Base-by-base conservation (phyloP, 2,113 vertebrate species). In the Oryzias curvinotus region DNA sequence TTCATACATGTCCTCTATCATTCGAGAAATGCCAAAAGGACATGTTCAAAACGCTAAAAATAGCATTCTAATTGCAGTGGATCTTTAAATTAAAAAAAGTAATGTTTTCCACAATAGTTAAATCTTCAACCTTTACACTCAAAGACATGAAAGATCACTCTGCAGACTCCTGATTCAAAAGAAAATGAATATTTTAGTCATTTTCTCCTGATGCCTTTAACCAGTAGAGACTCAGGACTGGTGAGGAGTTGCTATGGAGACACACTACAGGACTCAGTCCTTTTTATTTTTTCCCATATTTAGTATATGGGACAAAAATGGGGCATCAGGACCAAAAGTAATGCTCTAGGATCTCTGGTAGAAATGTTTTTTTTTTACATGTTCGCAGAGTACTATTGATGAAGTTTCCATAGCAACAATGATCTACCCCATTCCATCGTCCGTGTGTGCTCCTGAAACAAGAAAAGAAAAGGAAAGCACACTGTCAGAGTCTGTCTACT, bases 21-120 rank as follows among this genome's bases (percentile, higher is more conserved):
- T 12, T 10, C 3, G 7, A 36, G 12, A 36, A 36, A 36, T 3
- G 36, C 8, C 36, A 36, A 2, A 36, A 36, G 6, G 10, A 36
- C 30, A 2, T 36, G 8, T 7, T 36, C 10, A 36, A 36, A 36
- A 2, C 8, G 2, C 30, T 7, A 36, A 36, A 36, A 36, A 1
- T 7, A 36, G 7, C 30, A 36, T 8, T 28, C 5, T 28, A 5
- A 7, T 28, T 28, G 7, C 7, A 36, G 7, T 36, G 30, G 8
- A 2, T 7, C 2, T 36, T 36, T 8, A 36, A 36, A 7, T 1
- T 1, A 36, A 36, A 8, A 36, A 36, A 36, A 36, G 2, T 23
- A 65, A 62, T 69, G 69, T 71, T 73, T 73, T 62, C 74, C 65
- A 84, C 53, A 77, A 72, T 68, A 60, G 66, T 77, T 63, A 80